Base-by-base conservation (phyloP, 2,797 vertebrate genomes). In the Champsocephalus gunnari region DNA sequence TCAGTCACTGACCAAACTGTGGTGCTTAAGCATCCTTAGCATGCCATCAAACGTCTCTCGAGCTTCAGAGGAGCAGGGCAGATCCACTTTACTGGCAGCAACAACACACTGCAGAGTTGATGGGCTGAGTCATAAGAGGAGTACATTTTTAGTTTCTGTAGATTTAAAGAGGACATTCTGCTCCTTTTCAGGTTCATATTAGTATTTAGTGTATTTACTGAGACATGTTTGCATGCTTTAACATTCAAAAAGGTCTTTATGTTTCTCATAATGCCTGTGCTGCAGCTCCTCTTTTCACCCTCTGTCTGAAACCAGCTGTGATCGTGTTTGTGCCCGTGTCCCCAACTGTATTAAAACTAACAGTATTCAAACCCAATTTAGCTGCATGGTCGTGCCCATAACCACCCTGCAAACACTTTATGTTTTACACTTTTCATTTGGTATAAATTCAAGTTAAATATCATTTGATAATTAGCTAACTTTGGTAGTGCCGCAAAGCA, bases 61-160 rank as follows among this genome's bases (percentile, higher is more conserved):
- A 69, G 34, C 53, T 61, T 7, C 77, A 66, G 47, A 69, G 56
- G 55, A 19, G 67, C 50, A 19, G 60, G 17, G 61, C 19, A 66
- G 41, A 84, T 59, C 57, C 55, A 17, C 47, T 49, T 56, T 61
- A 70, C 32, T 71, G 71, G 80, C 70, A 88, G 53, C 58, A 38
- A 64, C 43, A 51, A 12, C 32, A n/a, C 44, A 24, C 16, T 50
- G 63, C 12, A 13, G 12, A 54, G 48, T 54, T 68, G 28, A 82
- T 69, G 61, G 66, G 82, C 38, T 78, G 62, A 82, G 61, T 57
- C 60, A 51, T 77, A 19, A 38, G 48, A 54, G 38, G 48, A 53
- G 21, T 13, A 41, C 61, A 71, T 58, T 51, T 50, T 13, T 62
- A 4, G 17, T 57, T 54, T 57, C 50, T 49, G 11, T 19, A 5